Percentiles rank a stretch among this genome's conserved stretches.
Evolutionary conservation across 2,888 invertebrate species (phyloP).

Genomic region (Protodeltote pygarga): DNA sequence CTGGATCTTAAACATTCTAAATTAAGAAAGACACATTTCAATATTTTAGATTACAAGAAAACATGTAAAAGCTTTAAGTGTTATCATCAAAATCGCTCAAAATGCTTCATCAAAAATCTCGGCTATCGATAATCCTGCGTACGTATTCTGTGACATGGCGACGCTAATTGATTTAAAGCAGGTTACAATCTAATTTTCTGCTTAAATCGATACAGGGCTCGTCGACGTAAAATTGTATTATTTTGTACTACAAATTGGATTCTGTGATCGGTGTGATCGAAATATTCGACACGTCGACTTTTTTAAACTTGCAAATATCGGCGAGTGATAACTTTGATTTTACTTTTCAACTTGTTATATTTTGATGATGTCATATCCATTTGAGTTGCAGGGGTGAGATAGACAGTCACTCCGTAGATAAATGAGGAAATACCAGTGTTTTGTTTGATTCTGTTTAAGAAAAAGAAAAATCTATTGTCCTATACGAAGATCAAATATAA

Average conservation of each 20-base stretch:
- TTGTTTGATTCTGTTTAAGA: no score
- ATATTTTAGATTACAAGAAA: no score
- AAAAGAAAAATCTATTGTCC: no score
- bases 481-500: no score
- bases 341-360: no score
- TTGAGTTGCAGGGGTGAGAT: no score
- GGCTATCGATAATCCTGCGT: slow-evolving; percentile 15
- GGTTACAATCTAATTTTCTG: slow-evolving; percentile 70
- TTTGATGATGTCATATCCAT: no score
- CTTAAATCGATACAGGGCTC: slow-evolving; percentile 69
- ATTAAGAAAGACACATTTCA: no score
- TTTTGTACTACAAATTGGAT: slow-evolving; percentile 73
- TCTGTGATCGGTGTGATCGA: slow-evolving; percentile 68
- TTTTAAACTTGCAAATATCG: slow-evolving; percentile 41
- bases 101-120: slow-evolving; percentile 28
- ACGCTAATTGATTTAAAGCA: slow-evolving; percentile 66
- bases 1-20: no score
- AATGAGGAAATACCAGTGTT: no score
- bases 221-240: slow-evolving; percentile 72
- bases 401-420: no score
- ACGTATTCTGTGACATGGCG: slow-evolving; percentile 41
- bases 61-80: no score
- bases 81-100: neutral
- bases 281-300: slow-evolving; percentile 50
- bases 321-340: neutral